Conservation (phyloP, 1,140 invertebrate species). For the Brachionus manjavacas region DNA sequence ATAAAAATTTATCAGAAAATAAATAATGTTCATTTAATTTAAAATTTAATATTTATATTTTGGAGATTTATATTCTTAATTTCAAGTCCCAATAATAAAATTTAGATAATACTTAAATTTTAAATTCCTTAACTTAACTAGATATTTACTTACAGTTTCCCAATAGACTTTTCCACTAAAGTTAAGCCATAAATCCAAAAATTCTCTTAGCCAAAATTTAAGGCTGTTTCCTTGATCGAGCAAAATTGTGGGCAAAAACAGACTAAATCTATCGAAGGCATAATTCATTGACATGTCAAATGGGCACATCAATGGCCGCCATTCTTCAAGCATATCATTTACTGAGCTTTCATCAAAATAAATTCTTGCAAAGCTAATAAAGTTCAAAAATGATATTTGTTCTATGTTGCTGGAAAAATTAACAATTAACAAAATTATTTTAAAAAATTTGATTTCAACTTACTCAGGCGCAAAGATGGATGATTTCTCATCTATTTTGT, state of each 20-base stretch:
- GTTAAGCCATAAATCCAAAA: slow-evolving; percentile 32
- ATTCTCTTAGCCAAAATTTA: slow-evolving; percentile 6
- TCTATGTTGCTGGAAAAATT: slow-evolving; percentile 54
- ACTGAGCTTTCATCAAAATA: slow-evolving; percentile 75
- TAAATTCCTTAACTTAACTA: too few species aligned
- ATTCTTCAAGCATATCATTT: slow-evolving; percentile 78
- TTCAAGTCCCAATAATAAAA: too few species aligned
- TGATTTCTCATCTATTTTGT: slow-evolving; percentile 5
- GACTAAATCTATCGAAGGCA: background rate
- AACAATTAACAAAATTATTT: slow-evolving; percentile 50
- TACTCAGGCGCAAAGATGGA: slow-evolving; percentile 9
- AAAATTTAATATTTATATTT: too few species aligned
- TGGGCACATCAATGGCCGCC: slow-evolving; percentile 72
- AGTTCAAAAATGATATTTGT: slow-evolving; percentile 21
- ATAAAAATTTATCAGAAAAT: too few species aligned
- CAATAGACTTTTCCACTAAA: background rate
- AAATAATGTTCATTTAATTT: too few species aligned
- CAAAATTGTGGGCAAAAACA: slow-evolving; percentile 14
- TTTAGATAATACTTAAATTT: too few species aligned
- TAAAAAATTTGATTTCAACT: slow-evolving; percentile 60
- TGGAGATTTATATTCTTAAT: too few species aligned
- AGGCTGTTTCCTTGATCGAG: background rate
- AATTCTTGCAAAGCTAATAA: background rate
- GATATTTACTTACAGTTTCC: background rate
- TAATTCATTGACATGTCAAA: slow-evolving; percentile 57